Percentiles rank a stretch among this genome's conserved stretches.
phyloP scores from a whole-genome alignment of 2,888 invertebrate genomes.

The Agrilus mali region DNA sequence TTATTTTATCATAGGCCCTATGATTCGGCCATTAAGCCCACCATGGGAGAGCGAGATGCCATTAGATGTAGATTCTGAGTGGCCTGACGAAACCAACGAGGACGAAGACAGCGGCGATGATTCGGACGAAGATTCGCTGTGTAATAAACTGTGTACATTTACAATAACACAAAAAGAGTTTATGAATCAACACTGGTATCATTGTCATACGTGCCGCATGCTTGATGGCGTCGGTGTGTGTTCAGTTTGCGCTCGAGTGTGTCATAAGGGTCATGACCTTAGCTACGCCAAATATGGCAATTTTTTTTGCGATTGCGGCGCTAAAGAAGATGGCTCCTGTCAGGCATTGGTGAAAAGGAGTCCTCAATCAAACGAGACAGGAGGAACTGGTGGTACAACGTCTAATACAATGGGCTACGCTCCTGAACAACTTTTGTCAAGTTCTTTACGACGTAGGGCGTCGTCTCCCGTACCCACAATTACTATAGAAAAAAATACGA shows the following conservation, averaged over 20 bases:
- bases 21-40: constrained; percentile 43
- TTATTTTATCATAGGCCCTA: too few species aligned
- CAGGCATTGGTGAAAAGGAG: constrained; percentile 52
- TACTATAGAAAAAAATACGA: constrained; percentile 24
- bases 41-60: constrained; percentile 73
- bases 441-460: constrained; percentile 46
- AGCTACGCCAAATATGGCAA: constrained; percentile 97
- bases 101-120: constrained; percentile 93
- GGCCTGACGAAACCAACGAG: constrained; percentile 78
- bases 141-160: constrained; percentile 90
- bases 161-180: constrained; percentile 95
- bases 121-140: constrained; percentile 84
- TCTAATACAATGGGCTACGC: constrained; percentile 30
- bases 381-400: constrained; percentile 6
- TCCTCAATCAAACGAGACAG: constrained; percentile 35
- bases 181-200: constrained; percentile 98
- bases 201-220: constrained; percentile 98
- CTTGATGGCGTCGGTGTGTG: constrained; percentile 97
- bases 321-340: constrained; percentile 78
- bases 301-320: constrained; percentile 99
- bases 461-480: constrained; percentile 42
- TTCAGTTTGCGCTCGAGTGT: constrained; percentile 92
- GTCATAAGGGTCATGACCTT: constrained; percentile 92
- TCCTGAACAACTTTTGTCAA: constrained; percentile 40
- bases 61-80: constrained; percentile 66